Evolutionary conservation across 2,797 vertebrate genomes (phyloP), one percentile per base, ranked within the genome.

Genomic region (Myripristis murdjan): DNA sequence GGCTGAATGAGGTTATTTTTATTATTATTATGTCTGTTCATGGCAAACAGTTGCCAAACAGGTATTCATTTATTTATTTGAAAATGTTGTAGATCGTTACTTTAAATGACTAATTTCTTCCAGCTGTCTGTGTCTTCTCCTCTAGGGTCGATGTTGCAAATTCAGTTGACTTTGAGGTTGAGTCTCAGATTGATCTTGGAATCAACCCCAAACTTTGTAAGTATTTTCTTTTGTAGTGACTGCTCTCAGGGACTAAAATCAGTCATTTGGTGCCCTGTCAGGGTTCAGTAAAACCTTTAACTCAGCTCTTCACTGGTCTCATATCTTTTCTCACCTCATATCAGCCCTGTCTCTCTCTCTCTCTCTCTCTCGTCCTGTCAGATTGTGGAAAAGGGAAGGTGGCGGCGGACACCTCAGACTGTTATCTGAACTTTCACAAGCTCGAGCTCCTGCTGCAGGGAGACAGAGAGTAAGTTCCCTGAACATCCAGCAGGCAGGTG

Each of bases 101-200:
- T 20, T 20, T 20, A 20, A 20, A 20, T 28, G 26, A 28, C 0
- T 4, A 5, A 28, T 6, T 28, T 28, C 28, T 28, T 1, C 4
- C 28, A n/a, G n/a, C 7, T n/a, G 26, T 1, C 4, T 31, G 18
- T 44, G n/a, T 75, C 35, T 87, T 63, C 15, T 1, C 65, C 66
- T 82, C 14, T 66, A 98, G 96, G 1, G 22, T 96, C 37, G 76
- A 79, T 10, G 7, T 96, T 33, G 75, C 65, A 46, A 93, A 96
- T 6, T 90, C 92, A 0, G n/a, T 97, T 35, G 93, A 96, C 83
- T 97, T 97, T 87, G 95, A 97, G 91, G 91, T 96, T 0, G 84
- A 95, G 37, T 92, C 95, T 6, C 91, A 96, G 43, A 94, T 95
- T 53, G 96, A 98, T 79, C 95, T 97, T 8, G 89, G 93, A 75